Percentiles rank a stretch among this genome's conserved stretches.
Evolutionary conservation across 2,797 vertebrate genomes (phyloP).

Genomic region (Gobionotothen gibberifrons): DNA sequence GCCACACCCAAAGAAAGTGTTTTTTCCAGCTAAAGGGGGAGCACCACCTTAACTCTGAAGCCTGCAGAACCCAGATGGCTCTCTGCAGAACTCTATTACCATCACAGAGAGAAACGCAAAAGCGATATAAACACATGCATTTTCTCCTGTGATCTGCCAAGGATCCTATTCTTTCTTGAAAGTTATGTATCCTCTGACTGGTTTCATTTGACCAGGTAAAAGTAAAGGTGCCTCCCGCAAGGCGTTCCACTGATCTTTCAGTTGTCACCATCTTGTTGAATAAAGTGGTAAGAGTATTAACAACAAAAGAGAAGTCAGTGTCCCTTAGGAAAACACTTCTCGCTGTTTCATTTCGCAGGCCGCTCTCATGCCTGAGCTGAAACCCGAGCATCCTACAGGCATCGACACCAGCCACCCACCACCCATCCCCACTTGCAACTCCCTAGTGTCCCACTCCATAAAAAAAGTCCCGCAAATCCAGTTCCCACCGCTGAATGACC

Average conservation of each 20-base stretch:
- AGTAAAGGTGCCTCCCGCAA: conserved; percentile 45
- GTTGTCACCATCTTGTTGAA: conserved; percentile 39
- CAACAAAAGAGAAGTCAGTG: conserved; percentile 67
- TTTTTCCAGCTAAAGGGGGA: conserved; percentile 73
- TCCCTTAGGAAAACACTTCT: conserved; percentile 66
- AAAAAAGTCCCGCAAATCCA: conserved; percentile 72
- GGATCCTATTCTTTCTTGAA: conserved; percentile 27
- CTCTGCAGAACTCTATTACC: conserved; percentile 48
- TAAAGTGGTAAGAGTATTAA: conserved; percentile 60
- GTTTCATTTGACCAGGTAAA: conserved; percentile 63
- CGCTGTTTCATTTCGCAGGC: conserved; percentile 55
- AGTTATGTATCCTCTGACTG: conserved; percentile 25
- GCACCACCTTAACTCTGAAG: conserved; percentile 52
- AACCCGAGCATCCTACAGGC: conserved; percentile 75
- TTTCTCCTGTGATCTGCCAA: conserved; percentile 24
- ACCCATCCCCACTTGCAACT: conserved; percentile 63
- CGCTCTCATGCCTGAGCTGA: conserved; percentile 73
- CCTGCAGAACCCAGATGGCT: conserved; percentile 48
- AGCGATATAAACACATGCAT: conserved; percentile 16
- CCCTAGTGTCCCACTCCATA: conserved; percentile 66
- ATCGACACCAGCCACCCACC: conserved; percentile 72
- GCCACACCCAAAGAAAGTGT: conserved; percentile 86
- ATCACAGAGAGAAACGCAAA: conserved; percentile 38
- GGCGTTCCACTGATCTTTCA: conserved; percentile 61
- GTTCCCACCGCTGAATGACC: conserved; percentile 79